Evolutionary conservation across 2,888 invertebrate species (phyloP).

Genomic region (Oxystoma pomonae): DNA sequence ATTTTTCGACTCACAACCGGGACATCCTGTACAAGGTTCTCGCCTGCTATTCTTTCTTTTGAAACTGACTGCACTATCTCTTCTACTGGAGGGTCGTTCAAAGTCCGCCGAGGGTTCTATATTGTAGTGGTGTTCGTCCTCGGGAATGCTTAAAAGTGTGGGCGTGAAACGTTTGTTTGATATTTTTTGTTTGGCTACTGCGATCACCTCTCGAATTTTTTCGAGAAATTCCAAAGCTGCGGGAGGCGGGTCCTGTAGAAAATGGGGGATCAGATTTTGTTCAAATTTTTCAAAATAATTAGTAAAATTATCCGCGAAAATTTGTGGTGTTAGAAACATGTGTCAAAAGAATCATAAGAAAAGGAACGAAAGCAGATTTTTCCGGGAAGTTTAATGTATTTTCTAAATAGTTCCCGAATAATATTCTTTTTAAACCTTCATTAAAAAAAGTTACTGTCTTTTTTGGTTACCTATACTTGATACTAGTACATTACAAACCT

Average conservation of each 20-base stretch:
- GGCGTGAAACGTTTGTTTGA: constrained; percentile 75
- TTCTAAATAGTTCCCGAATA: too few species aligned
- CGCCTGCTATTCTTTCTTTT: constrained; percentile 61
- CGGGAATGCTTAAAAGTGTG: constrained; percentile 73
- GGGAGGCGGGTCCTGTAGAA: constrained; percentile 74
- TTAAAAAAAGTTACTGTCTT: too few species aligned
- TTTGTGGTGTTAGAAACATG: too few species aligned
- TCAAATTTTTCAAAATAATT: too few species aligned
- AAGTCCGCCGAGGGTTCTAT: constrained; percentile 52
- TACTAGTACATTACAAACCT: too few species aligned
- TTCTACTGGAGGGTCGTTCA: constrained; percentile 45
- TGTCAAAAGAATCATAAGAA: too few species aligned
- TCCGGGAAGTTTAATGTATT: too few species aligned
- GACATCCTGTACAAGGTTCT: constrained; percentile 61
- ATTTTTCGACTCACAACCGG: constrained; percentile 57
- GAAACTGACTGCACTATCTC: constrained; percentile 55
- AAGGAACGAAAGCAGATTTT: too few species aligned
- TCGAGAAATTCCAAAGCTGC: constrained; percentile 85
- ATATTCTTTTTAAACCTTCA: too few species aligned
- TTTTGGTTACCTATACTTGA: too few species aligned
- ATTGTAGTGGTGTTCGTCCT: constrained; percentile 69
- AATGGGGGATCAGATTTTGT: too few species aligned
- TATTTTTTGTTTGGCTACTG: constrained; percentile 87
- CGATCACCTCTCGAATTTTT: constrained; percentile 86
- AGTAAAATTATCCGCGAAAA: too few species aligned